Base-by-base conservation (phyloP, 2,888 invertebrate genomes). In the Phoenoteleia sp. region DNA sequence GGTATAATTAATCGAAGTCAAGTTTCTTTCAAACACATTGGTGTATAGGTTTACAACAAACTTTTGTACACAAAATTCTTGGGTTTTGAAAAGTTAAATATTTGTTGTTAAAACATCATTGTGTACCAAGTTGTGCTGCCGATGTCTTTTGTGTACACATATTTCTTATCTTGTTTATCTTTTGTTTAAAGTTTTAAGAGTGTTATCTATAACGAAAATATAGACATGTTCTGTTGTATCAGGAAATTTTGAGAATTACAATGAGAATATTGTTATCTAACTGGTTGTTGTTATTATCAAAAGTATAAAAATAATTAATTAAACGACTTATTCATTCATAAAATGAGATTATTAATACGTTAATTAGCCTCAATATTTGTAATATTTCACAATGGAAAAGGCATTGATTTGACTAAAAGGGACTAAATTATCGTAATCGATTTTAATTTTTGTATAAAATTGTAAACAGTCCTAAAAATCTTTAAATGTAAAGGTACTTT, bases 31-130 rank as follows among this genome's bases (percentile, higher is more conserved):
- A 21, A 56, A 56, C 21, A 3, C n/a, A 33, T 7, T 19, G 45
- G 19, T 47, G 2, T 33, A 11, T 56, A 33, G 13, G 17, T 56
- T 33, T 19, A 33, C 33, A 13, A 7, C 9, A 33, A 11, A 33
- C 19, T 25, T 17, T 29, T 19, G 13, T 56, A 33, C 11, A 17
- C 62, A n/a, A 39, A 62, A 45, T 45, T 11, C 7, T 62, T 42
- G 42, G 42, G 4, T 3, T 19, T 19, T 47, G 4, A n/a, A 64
- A 47, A 29, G 27, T 64, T 64, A 45, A 27, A 6, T 4, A 39
- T 60, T 60, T 23, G 2, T 60, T 60, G 60, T 60, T 60, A 17
- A 39, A 23, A 60, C 23, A 60, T 23, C 39, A 29, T 39, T 60
- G n/a, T 47, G 0, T 15, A 25, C 11, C 52, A 25, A 23, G 6